These are phyloP conservation scores for Plagiodera versicolora DNA, from an alignment of 2,888 invertebrate genomes.

Conservation along the genomic window DNA sequence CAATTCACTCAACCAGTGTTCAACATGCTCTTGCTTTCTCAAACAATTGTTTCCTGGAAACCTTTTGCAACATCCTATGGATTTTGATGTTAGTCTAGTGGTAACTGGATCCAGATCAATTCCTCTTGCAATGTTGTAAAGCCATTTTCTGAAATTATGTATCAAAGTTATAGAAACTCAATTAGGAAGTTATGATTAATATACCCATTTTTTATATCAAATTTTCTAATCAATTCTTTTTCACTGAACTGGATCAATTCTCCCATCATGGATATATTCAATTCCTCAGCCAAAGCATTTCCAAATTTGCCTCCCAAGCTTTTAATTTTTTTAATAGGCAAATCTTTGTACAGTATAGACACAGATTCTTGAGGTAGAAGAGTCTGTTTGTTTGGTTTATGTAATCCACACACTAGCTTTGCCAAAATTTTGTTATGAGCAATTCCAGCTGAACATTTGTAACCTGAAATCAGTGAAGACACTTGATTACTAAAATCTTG, in stretches of 20 bases:
- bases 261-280: constrained; percentile 77
- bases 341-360: constrained; percentile 60
- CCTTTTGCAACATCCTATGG: constrained; percentile 94
- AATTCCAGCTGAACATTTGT: constrained; percentile 94
- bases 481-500: not conserved
- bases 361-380: constrained; percentile 77
- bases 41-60: constrained; percentile 83
- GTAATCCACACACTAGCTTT: constrained; percentile 90
- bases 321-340: constrained; percentile 83
- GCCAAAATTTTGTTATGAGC: constrained; percentile 95
- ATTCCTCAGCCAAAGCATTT: constrained; percentile 69
- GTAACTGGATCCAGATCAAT: constrained; percentile 86
- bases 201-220: constrained; percentile 88
- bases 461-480: constrained; percentile 58
- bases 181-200: not conserved
- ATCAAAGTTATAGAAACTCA: not conserved
- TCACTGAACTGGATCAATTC: constrained; percentile 74
- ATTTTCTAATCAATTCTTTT: constrained; percentile 69
- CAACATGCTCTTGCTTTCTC: constrained; percentile 64
- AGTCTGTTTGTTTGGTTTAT: constrained; percentile 92
- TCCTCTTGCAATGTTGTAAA: constrained; percentile 84
- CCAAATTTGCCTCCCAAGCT: constrained; percentile 96
- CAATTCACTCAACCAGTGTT: constrained; percentile 81
- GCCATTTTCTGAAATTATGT: constrained; percentile 69
- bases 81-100: constrained; percentile 82